phyloP scores from a whole-genome alignment of 2,888 invertebrate species.

The Torymus auratus region DNA sequence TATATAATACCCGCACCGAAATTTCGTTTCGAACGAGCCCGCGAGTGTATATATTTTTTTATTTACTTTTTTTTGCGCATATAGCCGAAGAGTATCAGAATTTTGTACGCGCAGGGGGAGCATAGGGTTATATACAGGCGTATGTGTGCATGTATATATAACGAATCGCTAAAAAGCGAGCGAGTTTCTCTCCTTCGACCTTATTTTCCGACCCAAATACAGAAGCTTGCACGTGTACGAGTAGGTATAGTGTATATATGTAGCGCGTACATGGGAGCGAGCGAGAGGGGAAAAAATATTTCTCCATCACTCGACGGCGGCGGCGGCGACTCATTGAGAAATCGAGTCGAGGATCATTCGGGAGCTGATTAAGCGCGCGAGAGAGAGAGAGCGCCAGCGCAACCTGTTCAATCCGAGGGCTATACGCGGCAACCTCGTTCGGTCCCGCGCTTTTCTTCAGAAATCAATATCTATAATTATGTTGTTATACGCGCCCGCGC shows the following conservation, averaged over 20 bases:
- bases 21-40: no score
- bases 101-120: neutral
- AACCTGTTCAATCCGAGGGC: constrained; percentile 56
- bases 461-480: constrained; percentile 72
- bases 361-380: constrained; percentile 48
- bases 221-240: no score
- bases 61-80: no score
- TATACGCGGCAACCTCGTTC: constrained; percentile 47
- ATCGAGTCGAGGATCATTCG: constrained; percentile 9
- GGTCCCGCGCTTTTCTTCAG: constrained; percentile 58
- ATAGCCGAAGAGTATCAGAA: no score
- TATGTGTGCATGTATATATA: no score
- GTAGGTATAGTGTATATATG: no score
- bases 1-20: no score
- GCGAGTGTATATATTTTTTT: no score
- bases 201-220: constrained; percentile 3
- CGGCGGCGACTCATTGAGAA: neutral
- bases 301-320: no score
- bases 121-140: neutral
- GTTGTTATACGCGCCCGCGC: constrained; percentile 62
- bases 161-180: neutral
- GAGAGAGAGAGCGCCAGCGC: constrained; percentile 60
- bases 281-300: no score
- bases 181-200: neutral
- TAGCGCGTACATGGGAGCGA: no score